A percentile compares a stretch with the other conserved stretches of the same genome.
Conservation (phyloP, 1,140 invertebrate species). For the Ridgeia piscesae region DNA sequence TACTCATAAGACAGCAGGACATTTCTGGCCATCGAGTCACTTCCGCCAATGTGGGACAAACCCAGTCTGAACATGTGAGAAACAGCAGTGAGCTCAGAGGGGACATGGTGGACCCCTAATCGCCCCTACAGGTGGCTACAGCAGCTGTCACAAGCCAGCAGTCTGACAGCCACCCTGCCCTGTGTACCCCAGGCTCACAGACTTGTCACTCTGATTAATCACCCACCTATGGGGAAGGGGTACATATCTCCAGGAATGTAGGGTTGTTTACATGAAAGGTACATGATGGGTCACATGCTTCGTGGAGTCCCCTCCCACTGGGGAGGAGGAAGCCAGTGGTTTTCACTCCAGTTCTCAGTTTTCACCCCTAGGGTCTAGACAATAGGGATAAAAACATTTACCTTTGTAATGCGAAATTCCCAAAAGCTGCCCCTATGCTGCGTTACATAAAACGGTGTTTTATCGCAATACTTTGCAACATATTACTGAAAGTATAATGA, state of each 20-base stretch:
- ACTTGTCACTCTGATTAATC: background rate
- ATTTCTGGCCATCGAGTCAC: background rate
- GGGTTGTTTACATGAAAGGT: background rate
- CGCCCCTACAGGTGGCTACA: background rate
- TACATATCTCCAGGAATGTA: background rate
- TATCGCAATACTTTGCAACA: background rate
- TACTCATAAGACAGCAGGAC: background rate
- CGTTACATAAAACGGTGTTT: background rate
- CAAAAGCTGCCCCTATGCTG: background rate
- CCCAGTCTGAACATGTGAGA: background rate
- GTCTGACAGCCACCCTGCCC: background rate
- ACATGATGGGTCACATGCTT: background rate
- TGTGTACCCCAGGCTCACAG: background rate
- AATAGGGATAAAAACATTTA: background rate
- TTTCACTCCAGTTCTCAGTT: background rate
- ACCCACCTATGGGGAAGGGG: background rate
- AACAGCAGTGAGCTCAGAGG: background rate
- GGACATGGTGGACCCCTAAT: background rate
- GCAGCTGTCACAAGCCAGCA: background rate
- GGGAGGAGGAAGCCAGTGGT: no score
- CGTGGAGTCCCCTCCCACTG: background rate
- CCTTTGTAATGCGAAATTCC: background rate
- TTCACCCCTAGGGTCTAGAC: background rate
- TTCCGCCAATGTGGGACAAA: background rate
- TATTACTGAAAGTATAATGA: background rate